Conservation (phyloP, 2,113 vertebrate genomes). For the Cavia porcellus region DNA sequence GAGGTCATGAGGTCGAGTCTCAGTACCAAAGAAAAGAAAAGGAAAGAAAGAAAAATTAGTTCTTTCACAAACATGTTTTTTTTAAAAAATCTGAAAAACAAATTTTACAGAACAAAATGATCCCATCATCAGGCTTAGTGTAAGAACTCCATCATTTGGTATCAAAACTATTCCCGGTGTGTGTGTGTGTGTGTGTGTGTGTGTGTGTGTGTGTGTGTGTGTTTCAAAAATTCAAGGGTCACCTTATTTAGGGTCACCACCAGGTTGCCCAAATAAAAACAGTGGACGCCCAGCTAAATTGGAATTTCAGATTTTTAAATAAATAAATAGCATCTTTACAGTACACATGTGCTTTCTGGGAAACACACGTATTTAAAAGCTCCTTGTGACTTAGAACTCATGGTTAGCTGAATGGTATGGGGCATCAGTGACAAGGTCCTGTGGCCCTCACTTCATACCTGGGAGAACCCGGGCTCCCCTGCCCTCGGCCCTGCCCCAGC, state of each 20-base stretch:
- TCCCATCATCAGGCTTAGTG: not conserved
- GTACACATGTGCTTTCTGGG: no score
- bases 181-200: not conserved
- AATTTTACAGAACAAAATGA: not conserved
- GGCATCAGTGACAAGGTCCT: fast-evolving
- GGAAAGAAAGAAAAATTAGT: not conserved
- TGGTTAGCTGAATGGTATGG: not conserved
- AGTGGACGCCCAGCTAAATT: not conserved
- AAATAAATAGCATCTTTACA: not conserved
- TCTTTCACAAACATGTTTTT: not conserved
- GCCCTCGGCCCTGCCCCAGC: not conserved
- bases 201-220: not conserved
- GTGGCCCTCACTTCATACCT: fast-evolving
- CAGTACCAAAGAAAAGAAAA: no score
- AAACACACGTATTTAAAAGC: not conserved
- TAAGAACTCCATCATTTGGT: not conserved
- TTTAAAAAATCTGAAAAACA: not conserved
- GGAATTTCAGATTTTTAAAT: not conserved
- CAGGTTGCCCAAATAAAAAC: not conserved
- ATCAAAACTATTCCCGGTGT: not conserved
- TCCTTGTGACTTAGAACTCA: not conserved
- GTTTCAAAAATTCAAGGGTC: not conserved
- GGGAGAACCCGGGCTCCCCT: fast-evolving
- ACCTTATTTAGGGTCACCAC: no score
- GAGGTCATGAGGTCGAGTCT: no score